Base-by-base conservation (phyloP, 2,888 invertebrate genomes). In the Octodonta nipae region DNA sequence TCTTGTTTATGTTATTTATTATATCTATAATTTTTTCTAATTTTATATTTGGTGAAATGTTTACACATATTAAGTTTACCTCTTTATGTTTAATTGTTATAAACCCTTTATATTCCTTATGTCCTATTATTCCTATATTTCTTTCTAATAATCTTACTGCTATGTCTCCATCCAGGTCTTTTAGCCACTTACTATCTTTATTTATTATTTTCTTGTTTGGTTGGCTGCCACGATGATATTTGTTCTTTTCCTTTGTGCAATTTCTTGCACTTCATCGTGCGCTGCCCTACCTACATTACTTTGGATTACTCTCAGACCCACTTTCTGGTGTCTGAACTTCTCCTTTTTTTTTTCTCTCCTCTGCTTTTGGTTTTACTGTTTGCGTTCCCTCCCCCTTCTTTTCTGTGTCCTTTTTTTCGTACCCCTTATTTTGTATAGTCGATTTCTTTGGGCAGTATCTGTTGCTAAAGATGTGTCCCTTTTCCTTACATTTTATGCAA, bases 381-480 rank as follows among this genome's bases (percentile, higher is more conserved):
- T n/a, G n/a, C n/a, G n/a, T n/a, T n/a, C n/a, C n/a, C n/a, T n/a
- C 13, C 12, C 13, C 24, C 12, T 13, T 26, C 14, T 10, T 17
- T 17, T 10, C 20, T 13, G 7, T 22, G 17, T 5, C 20, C 27
- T 6, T 13, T 3, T 15, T 26, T 33, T 15, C 27, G 28, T 15
- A 15, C 15, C 10, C n/a, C n/a, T n/a, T n/a, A n/a, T n/a, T n/a
- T n/a, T n/a, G n/a, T n/a, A n/a, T n/a, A n/a, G n/a, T n/a, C n/a
- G n/a, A n/a, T n/a, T n/a, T n/a, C n/a, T n/a, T n/a, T n/a, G 14
- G 15, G 8, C 24, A 24, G 12, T 29, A 15, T 4, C 12, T 6
- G 10, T 26, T 34, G 13, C 27, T 25, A 8, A 15, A 7, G 15
- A 13, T 26, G 11, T 34, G 30, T 7, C 30, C 34, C 7, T 15